Evolutionary conservation across 1,140 invertebrate genomes (phyloP).

Genomic region (Bombus fervidus): DNA sequence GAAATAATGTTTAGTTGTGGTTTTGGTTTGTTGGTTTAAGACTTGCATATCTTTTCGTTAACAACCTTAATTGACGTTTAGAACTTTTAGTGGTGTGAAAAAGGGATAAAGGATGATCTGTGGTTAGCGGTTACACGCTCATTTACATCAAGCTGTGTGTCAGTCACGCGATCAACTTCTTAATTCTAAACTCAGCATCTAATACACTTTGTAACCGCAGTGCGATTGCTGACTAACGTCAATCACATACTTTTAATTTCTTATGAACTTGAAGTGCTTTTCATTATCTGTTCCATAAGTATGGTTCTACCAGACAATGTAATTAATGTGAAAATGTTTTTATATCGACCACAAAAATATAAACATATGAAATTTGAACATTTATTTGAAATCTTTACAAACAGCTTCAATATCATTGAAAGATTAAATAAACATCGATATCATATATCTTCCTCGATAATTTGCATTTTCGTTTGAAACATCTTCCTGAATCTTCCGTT

Average conservation of each 20-base stretch:
- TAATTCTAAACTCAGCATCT: constrained; percentile 14
- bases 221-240: constrained; percentile 5
- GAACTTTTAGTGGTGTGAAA: background rate
- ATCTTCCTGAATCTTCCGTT: no score
- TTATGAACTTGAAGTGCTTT: background rate
- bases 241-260: no score
- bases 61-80: constrained; percentile 15
- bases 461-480: no score
- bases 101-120: constrained; percentile 25
- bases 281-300: no score
- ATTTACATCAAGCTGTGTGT: constrained; percentile 27
- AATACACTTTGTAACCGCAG: background rate
- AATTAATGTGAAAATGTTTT: no score
- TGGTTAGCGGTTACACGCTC: constrained; percentile 40
- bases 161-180: constrained; percentile 39
- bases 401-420: no score
- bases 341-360: no score
- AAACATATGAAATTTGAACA: no score
- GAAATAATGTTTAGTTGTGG: background rate
- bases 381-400: no score
- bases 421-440: no score
- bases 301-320: no score
- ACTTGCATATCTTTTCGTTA: background rate
- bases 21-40: constrained; percentile 4
- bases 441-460: no score